Evolutionary conservation across 2,113 vertebrate species (phyloP).

Genomic region (Menura novaehollandiae): DNA sequence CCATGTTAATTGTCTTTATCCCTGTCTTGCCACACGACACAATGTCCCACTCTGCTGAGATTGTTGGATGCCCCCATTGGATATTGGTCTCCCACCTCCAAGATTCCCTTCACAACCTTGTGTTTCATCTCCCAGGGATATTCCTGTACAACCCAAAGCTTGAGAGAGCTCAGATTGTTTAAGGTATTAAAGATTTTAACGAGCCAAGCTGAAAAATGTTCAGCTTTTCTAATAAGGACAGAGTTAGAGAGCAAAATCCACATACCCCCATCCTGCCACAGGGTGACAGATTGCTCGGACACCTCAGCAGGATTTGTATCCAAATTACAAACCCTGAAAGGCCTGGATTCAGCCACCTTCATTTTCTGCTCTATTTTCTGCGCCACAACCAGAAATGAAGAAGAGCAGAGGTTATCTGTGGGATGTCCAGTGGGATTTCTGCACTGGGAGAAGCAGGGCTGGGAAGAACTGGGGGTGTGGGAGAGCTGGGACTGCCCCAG

Average conservation of each 20-base stretch:
- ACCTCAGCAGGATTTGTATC: neutral
- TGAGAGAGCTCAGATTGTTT: neutral
- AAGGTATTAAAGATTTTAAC: neutral
- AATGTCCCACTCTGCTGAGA: fast-evolving
- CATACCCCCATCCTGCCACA: neutral
- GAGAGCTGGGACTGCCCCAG: neutral
- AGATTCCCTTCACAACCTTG: neutral
- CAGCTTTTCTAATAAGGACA: neutral
- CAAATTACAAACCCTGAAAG: neutral
- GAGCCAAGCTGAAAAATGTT: neutral
- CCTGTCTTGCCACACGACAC: fast-evolving
- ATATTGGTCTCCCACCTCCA: fast-evolving
- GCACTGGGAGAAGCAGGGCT: neutral
- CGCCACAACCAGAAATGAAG: neutral
- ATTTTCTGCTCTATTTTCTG: neutral
- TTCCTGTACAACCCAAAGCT: neutral
- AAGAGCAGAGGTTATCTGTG: neutral
- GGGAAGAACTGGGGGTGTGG: neutral
- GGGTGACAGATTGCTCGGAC: neutral
- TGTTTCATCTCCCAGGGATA: neutral
- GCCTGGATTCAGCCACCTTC: fast-evolving
- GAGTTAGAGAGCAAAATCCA: neutral
- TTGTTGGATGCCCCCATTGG: fast-evolving
- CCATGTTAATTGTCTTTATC: neutral
- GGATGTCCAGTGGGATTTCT: neutral